phyloP scores from a whole-genome alignment of 2,888 invertebrate genomes.

The Tetragnatha montana region DNA sequence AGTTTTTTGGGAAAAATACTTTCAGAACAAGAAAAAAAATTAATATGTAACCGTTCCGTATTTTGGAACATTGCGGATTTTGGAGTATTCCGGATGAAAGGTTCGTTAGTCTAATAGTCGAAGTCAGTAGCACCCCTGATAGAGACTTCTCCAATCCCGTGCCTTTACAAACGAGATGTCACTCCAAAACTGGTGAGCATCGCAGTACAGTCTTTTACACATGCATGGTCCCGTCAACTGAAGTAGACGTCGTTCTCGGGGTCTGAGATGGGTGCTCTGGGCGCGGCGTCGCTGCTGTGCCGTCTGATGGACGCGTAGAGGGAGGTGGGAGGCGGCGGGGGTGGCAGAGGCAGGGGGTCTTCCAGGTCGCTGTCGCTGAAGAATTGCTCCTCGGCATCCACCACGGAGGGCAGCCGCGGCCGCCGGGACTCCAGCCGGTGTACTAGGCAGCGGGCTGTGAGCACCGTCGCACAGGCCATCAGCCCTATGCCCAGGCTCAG shows the following conservation, averaged over 20 bases:
- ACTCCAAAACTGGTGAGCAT: too few relatives aligned
- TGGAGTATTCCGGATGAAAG: too few relatives aligned
- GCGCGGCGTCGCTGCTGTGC: conserved; percentile 50
- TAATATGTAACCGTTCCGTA: too few relatives aligned
- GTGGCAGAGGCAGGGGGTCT: conserved; percentile 29
- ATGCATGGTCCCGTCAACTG: conserved; percentile 31
- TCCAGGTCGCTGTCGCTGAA: conserved; percentile 63
- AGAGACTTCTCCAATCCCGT: too few relatives aligned
- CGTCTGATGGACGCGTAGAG: conserved; percentile 38
- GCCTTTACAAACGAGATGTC: too few relatives aligned
- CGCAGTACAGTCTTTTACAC: too few relatives aligned
- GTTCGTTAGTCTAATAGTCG: too few relatives aligned
- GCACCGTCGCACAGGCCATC: conserved; percentile 15
- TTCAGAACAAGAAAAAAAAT: too few relatives aligned
- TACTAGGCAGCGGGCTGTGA: conserved; percentile 29
- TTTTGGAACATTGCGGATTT: too few relatives aligned
- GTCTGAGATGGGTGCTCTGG: conserved; percentile 45
- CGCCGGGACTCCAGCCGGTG: conserved; percentile 14
- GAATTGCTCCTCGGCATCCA: conserved; percentile 44
- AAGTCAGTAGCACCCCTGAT: too few relatives aligned
- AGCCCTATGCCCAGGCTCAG: conserved; percentile 47
- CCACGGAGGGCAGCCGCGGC: conserved; percentile 7
- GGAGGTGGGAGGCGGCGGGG: background rate
- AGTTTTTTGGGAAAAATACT: too few relatives aligned
- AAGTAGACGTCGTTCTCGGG: conserved; percentile 53